These are phyloP conservation scores for Tachyglossus aculeatus DNA, from an alignment of 2,797 vertebrate genomes.

Conservation along the genomic window DNA sequence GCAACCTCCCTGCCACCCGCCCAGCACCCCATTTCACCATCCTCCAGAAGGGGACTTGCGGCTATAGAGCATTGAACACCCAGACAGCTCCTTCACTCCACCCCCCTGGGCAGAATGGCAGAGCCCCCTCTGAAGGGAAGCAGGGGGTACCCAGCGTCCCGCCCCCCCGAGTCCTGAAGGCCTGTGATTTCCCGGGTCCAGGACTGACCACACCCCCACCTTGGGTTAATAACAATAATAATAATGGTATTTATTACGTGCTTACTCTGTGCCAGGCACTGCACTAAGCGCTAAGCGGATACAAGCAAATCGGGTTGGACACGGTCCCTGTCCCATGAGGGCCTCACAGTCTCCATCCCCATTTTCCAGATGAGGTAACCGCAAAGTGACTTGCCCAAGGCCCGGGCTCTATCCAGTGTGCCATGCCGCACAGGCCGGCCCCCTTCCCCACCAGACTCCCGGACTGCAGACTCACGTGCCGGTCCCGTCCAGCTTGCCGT, in stretches of 20 bases:
- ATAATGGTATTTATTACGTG: too few relatives aligned
- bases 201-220: too few relatives aligned
- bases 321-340: neutral
- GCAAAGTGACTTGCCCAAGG: too few relatives aligned
- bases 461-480: conserved; percentile 77
- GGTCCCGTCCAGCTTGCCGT: conserved; percentile 86
- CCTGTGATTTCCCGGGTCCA: too few relatives aligned
- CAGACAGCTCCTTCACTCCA: neutral
- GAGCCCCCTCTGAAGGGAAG: neutral
- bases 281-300: neutral
- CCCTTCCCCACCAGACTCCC: accelerated
- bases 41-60: neutral
- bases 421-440: neutral
- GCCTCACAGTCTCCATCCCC: neutral
- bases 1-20: neutral
- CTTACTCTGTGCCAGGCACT: too few relatives aligned
- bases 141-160: too few relatives aligned
- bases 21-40: neutral
- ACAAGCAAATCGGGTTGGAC: neutral
- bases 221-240: too few relatives aligned
- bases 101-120: neutral
- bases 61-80: neutral
- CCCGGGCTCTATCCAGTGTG: too few relatives aligned
- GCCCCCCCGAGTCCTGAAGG: neutral
- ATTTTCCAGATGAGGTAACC: neutral